A percentile compares a stretch with the other conserved stretches of the same genome.
These are phyloP conservation scores for Passer domesticus DNA, from an alignment of 2,113 vertebrate species.

Conservation along the genomic window DNA sequence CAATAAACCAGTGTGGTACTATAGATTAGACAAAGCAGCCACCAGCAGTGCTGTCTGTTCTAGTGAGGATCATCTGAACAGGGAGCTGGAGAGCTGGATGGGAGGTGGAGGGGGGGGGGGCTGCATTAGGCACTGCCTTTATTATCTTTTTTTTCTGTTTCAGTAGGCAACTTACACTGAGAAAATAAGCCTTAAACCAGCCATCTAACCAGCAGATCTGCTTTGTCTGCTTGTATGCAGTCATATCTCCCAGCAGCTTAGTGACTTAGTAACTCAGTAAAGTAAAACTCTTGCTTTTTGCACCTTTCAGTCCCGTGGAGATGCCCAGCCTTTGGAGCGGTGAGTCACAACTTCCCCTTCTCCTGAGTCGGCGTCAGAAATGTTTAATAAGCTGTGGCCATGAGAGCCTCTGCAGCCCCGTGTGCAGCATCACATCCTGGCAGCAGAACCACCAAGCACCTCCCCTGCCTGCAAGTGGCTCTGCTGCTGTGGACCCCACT, in stretches of 20 bases:
- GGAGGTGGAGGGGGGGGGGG: too few relatives aligned
- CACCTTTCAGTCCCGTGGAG: background rate
- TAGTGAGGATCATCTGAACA: background rate
- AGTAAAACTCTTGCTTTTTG: slow-evolving; percentile 42
- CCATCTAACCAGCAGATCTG: background rate
- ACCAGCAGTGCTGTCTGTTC: background rate
- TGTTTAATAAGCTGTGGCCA: background rate
- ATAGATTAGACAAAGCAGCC: background rate
- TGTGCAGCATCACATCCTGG: background rate
- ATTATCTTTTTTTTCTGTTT: background rate
- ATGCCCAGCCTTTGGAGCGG: background rate
- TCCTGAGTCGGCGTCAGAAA: background rate
- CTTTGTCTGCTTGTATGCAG: background rate
- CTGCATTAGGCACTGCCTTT: background rate
- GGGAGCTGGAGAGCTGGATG: background rate
- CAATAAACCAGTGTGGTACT: background rate
- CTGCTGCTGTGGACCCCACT: background rate
- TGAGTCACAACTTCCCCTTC: background rate
- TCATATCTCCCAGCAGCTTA: background rate
- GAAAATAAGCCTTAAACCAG: background rate
- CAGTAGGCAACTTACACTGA: background rate
- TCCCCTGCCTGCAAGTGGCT: background rate
- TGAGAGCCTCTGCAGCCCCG: background rate
- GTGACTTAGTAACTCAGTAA: slow-evolving; percentile 50
- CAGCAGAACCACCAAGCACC: background rate